phyloP scores from a whole-genome alignment of 2,113 vertebrate genomes.

The Semicossyphus pulcher region DNA sequence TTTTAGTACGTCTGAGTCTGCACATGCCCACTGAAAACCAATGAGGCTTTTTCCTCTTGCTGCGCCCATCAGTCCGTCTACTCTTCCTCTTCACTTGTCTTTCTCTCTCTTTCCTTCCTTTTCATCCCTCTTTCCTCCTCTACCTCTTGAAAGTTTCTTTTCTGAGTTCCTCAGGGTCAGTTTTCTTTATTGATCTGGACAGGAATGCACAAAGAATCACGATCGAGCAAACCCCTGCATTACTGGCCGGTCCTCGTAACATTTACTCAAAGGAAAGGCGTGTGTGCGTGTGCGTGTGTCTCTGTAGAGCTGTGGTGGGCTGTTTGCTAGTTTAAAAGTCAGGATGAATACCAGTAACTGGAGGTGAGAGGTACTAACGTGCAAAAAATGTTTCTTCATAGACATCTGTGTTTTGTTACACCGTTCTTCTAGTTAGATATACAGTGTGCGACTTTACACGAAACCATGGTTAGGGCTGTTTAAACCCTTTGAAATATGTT shows the following conservation, averaged over 20 bases:
- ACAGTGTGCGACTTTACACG: no score
- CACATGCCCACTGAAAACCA: conserved; percentile 76
- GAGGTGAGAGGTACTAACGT: no score
- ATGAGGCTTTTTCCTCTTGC: conserved; percentile 63
- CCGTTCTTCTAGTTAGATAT: no score
- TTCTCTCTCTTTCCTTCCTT: conserved; percentile 31
- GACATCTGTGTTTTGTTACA: no score
- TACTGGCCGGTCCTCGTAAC: conserved; percentile 16
- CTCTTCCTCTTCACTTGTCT: conserved; percentile 17
- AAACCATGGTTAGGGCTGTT: no score
- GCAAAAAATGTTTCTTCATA: no score
- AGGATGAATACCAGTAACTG: no score
- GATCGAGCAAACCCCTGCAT: conserved; percentile 29
- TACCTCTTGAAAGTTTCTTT: conserved; percentile 28
- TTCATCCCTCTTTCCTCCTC: conserved; percentile 31
- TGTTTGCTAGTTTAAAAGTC: no score
- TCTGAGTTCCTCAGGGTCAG: neutral
- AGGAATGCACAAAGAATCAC: conserved; percentile 8
- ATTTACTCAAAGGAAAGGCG: conserved; percentile 34
- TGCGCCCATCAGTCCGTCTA: conserved; percentile 31
- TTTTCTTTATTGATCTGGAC: conserved; percentile 39
- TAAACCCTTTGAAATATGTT: no score
- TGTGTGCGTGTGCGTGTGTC: conserved; percentile 8
- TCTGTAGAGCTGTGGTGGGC: no score
- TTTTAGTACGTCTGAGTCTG: conserved; percentile 75